These are phyloP conservation scores for Lynx canadensis DNA, from an alignment of 2,113 vertebrate genomes.

Conservation along the genomic window DNA sequence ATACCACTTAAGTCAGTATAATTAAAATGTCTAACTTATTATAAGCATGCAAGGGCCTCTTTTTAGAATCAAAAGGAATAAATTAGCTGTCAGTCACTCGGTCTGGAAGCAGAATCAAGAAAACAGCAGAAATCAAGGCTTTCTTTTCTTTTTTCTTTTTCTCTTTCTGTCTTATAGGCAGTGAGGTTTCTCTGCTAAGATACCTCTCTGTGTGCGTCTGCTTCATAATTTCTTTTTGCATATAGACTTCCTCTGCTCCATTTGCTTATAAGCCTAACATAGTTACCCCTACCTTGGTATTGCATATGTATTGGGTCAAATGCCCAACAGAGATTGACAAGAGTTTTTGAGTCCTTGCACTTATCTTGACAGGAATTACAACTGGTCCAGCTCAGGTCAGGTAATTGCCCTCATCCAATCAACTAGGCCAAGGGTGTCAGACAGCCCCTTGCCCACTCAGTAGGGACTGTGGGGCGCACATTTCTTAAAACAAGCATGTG, in stretches of 20 bases:
- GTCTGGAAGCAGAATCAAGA: background rate
- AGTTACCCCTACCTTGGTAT: background rate
- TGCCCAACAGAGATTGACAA: background rate
- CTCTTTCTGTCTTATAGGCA: background rate
- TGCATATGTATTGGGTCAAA: background rate
- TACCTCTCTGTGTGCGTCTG: background rate
- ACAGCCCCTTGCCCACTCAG: background rate
- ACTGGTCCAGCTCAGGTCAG: background rate
- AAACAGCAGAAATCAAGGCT: background rate
- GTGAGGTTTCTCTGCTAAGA: background rate
- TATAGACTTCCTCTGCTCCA: background rate
- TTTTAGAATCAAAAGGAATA: conserved; percentile 12
- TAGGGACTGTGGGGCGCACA: background rate
- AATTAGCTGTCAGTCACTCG: background rate
- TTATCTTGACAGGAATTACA: background rate
- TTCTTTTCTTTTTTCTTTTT: background rate
- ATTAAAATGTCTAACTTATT: background rate
- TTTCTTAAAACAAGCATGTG: background rate
- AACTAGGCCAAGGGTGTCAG: background rate
- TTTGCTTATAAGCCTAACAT: background rate
- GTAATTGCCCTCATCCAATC: background rate
- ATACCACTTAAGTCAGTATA: background rate
- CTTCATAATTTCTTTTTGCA: background rate
- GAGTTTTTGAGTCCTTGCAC: background rate
- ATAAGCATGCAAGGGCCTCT: background rate